Conservation (phyloP, 1,140 invertebrate species). For the Zaprionus africanus region DNA sequence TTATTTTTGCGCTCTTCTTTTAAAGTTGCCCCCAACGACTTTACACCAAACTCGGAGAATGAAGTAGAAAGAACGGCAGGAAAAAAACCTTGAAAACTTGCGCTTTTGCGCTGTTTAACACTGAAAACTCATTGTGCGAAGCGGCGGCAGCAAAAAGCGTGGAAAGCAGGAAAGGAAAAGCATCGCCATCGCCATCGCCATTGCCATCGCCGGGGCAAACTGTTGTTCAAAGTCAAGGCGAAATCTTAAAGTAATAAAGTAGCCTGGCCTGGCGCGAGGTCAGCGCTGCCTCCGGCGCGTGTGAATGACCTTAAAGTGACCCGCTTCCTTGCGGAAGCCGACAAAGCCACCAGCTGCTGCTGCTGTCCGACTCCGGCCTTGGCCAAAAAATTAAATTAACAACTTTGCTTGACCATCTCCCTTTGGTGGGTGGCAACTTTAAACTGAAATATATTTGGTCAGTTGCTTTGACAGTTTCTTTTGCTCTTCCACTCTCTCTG, state of each 20-base stretch:
- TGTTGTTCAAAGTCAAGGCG: constrained; percentile 81
- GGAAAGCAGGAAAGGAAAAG: constrained; percentile 53
- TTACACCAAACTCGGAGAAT: constrained; percentile 55
- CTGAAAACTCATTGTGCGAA: constrained; percentile 57
- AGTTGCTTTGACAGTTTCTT: constrained; percentile 10
- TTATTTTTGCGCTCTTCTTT: constrained; percentile 13
- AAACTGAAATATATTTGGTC: constrained; percentile 12
- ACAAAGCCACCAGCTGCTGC: constrained; percentile 9
- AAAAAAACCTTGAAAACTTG: constrained; percentile 61
- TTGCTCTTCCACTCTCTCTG: neutral
- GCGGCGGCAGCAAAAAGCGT: constrained; percentile 36
- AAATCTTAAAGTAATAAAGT: constrained; percentile 83
- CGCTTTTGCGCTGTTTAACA: constrained; percentile 66
- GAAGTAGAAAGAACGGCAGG: constrained; percentile 39
- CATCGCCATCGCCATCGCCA: constrained; percentile 35
- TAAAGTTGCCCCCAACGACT: constrained; percentile 49
- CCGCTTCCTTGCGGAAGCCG: constrained; percentile 38
- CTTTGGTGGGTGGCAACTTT: constrained; percentile 31
- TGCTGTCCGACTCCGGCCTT: constrained; percentile 49
- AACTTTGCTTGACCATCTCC: constrained; percentile 55
- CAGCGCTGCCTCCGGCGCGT: constrained; percentile 56
- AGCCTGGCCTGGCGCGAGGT: constrained; percentile 61
- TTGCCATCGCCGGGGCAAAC: constrained; percentile 45
- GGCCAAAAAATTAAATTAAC: constrained; percentile 64
- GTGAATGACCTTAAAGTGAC: constrained; percentile 81